Percentiles rank a stretch among this genome's conserved stretches.
Evolutionary conservation across 1,140 invertebrate species (phyloP).

Genomic region (Maconellicoccus hirsutus): DNA sequence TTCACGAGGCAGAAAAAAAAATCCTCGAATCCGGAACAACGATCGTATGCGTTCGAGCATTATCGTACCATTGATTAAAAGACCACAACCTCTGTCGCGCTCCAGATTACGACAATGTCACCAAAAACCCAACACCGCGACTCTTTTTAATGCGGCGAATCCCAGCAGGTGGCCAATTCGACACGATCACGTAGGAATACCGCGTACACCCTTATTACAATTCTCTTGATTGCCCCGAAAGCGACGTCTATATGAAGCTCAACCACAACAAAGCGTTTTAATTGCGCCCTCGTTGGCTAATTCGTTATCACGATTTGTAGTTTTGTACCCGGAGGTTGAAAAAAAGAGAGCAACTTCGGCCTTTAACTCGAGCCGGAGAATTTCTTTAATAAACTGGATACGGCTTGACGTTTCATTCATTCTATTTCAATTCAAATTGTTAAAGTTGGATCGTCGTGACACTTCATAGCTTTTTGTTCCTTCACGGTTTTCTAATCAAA

Average conservation of each 20-base stretch:
- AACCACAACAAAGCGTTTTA: background rate
- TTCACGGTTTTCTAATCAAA: conserved; percentile 9
- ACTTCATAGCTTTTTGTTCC: conserved; percentile 8
- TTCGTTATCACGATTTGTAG: too few relatives aligned
- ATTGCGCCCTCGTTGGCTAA: background rate
- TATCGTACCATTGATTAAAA: too few relatives aligned
- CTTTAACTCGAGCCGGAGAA: background rate
- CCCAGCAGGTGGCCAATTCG: conserved; percentile 6
- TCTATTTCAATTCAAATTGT: conserved; percentile 9
- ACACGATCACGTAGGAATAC: background rate
- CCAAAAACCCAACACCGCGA: background rate
- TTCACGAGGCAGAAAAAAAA: too few relatives aligned
- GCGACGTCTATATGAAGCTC: too few relatives aligned
- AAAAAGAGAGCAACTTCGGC: background rate
- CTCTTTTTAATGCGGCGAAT: background rate
- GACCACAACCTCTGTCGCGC: too few relatives aligned
- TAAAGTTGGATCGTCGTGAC: conserved; percentile 7
- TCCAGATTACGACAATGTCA: background rate
- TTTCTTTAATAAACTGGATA: conserved; percentile 9
- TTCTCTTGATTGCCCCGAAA: too few relatives aligned
- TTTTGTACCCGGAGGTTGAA: too few relatives aligned
- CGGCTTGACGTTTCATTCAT: conserved; percentile 7
- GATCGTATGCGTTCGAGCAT: too few relatives aligned
- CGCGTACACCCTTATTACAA: background rate
- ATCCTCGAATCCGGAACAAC: too few relatives aligned